A percentile compares a stretch with the other conserved stretches of the same genome.
phyloP scores from a whole-genome alignment of 2,888 invertebrate species.

The Micoletzkya japonica region DNA sequence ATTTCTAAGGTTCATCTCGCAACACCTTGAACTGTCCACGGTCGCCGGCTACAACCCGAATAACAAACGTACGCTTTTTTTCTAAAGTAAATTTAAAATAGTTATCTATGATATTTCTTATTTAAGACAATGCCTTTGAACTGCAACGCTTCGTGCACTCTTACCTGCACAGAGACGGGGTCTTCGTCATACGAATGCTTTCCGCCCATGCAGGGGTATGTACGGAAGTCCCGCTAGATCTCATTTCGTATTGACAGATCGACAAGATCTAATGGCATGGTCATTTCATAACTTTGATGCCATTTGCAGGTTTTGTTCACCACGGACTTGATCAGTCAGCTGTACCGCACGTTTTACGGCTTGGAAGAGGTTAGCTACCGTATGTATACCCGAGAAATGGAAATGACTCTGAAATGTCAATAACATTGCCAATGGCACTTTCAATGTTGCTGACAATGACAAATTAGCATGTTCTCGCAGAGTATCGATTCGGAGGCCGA shows the following conservation, averaged over 20 bases:
- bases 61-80: conserved; percentile 28
- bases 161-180: conserved; percentile 58
- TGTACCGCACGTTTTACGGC: conserved; percentile 49
- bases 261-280: background rate
- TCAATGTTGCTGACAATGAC: background rate
- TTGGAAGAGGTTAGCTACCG: conserved; percentile 30
- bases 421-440: background rate
- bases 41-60: conserved; percentile 37
- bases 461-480: background rate
- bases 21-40: conserved; percentile 53
- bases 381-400: too few species aligned
- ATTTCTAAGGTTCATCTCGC: conserved; percentile 44
- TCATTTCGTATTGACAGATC: background rate
- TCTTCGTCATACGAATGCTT: conserved; percentile 62
- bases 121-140: conserved; percentile 29
- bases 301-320: conserved; percentile 60
- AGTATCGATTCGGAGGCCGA: conserved; percentile 18
- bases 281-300: conserved; percentile 45
- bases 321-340: conserved; percentile 51
- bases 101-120: background rate
- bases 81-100: background rate
- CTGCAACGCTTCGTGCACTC: conserved; percentile 52
- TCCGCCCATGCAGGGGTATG: conserved; percentile 41
- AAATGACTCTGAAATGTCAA: background rate
- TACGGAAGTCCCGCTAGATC: conserved; percentile 26